Conservation (phyloP, 2,888 invertebrate genomes). For the Lycophotia porphyrea region DNA sequence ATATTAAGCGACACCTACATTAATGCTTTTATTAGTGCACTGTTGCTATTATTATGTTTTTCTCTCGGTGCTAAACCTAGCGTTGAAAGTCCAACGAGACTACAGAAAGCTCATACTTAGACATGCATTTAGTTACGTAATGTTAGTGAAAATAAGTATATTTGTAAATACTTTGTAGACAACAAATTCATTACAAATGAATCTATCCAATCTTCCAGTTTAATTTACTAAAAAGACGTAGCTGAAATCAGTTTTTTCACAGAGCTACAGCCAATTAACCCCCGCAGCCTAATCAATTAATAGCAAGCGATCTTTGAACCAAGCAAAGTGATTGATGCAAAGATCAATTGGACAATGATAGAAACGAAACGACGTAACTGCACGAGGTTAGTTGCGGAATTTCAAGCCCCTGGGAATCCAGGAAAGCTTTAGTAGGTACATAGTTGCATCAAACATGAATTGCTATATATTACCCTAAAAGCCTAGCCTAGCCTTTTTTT, state of each 20-base stretch:
- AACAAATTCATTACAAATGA: background rate
- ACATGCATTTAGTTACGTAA: background rate
- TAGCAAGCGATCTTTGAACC: constrained; percentile 43
- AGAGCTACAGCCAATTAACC: constrained; percentile 15
- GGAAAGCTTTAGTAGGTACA: background rate
- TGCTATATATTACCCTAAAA: background rate
- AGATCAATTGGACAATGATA: constrained; percentile 43
- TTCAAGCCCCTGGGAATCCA: background rate
- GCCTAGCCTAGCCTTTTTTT: background rate
- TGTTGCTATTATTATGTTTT: background rate
- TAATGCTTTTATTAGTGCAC: background rate
- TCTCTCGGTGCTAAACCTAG: background rate
- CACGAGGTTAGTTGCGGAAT: background rate
- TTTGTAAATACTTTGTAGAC: background rate
- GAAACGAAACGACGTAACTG: background rate
- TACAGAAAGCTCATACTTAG: background rate
- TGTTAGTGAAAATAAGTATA: background rate
- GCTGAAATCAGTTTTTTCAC: constrained; percentile 19
- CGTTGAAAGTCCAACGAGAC: background rate
- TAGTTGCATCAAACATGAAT: background rate
- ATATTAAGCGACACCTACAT: background rate
- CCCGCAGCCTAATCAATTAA: constrained; percentile 47
- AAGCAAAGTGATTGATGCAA: constrained; percentile 17
- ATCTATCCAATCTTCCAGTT: background rate
- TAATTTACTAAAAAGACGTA: background rate